Evolutionary conservation across 2,797 vertebrate species (phyloP).

Genomic region (Acanthurus lineatus): DNA sequence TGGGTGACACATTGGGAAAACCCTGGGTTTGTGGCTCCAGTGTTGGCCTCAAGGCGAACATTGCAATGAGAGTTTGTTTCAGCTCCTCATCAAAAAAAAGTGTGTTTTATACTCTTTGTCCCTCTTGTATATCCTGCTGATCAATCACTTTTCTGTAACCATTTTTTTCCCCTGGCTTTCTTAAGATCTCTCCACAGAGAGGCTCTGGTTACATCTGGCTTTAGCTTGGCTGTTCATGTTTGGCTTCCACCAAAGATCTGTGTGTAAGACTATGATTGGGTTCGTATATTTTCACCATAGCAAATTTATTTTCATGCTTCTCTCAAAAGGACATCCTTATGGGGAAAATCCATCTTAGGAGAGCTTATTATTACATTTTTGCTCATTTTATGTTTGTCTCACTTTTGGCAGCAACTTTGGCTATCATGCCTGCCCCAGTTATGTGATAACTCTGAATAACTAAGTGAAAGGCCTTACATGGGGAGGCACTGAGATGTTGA

Average conservation of each 20-base stretch:
- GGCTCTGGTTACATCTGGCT: conserved; percentile 56
- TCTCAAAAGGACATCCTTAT: conserved; percentile 44
- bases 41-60: conserved; percentile 53
- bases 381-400: conserved; percentile 46
- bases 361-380: conserved; percentile 44
- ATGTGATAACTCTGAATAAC: conserved; percentile 41
- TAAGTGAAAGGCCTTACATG: conserved; percentile 48
- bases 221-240: conserved; percentile 38
- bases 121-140: conserved; percentile 44
- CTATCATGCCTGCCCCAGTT: conserved; percentile 19
- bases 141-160: conserved; percentile 51
- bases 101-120: conserved; percentile 18
- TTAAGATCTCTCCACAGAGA: conserved; percentile 47
- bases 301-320: conserved; percentile 64
- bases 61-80: conserved; percentile 40
- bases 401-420: conserved; percentile 54
- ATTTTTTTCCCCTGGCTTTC: conserved; percentile 41
- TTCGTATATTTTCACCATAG: conserved; percentile 66
- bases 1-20: conserved; percentile 79
- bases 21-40: conserved; percentile 71
- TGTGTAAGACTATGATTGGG: conserved; percentile 50
- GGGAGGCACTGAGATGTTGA: conserved; percentile 57
- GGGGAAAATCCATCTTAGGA: conserved; percentile 48
- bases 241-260: conserved; percentile 53
- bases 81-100: conserved; percentile 32